Evolutionary conservation across 2,797 vertebrate genomes (phyloP).

Genomic region (Astyanax mexicanus): DNA sequence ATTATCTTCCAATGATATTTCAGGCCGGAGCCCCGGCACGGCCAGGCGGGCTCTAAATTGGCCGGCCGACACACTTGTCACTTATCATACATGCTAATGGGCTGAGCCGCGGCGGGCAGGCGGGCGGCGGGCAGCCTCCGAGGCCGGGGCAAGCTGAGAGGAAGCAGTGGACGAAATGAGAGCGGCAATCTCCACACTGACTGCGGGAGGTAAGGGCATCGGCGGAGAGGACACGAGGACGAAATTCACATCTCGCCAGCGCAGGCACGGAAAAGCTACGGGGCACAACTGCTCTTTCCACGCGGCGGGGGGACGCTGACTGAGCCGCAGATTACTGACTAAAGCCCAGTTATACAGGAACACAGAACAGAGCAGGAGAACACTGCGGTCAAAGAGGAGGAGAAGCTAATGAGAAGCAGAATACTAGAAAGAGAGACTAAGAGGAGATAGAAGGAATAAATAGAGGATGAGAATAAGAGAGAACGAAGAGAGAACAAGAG

Average conservation of each 20-base stretch:
- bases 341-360: conserved; percentile 21
- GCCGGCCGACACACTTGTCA: conserved; percentile 54
- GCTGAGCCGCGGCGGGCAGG: conserved; percentile 42
- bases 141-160: conserved; percentile 39
- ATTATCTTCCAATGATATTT: conserved; percentile 65
- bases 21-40: conserved; percentile 57
- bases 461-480: not conserved
- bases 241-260: conserved; percentile 46
- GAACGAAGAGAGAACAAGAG: not conserved
- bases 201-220: conserved; percentile 46
- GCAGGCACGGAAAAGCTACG: conserved; percentile 47
- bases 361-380: not conserved
- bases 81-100: conserved; percentile 68
- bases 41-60: conserved; percentile 56
- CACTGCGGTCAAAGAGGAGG: not conserved
- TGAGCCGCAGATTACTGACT: conserved; percentile 49
- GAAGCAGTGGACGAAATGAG: conserved; percentile 45
- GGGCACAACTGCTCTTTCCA: conserved; percentile 32
- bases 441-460: not conserved
- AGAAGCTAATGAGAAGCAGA: conserved; percentile 10
- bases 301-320: conserved; percentile 12
- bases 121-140: conserved; percentile 36
- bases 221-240: conserved; percentile 30
- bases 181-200: conserved; percentile 42
- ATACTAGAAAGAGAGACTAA: not conserved